Base-by-base conservation (phyloP, 2,888 invertebrate species). In the Tenodera sinensis region DNA sequence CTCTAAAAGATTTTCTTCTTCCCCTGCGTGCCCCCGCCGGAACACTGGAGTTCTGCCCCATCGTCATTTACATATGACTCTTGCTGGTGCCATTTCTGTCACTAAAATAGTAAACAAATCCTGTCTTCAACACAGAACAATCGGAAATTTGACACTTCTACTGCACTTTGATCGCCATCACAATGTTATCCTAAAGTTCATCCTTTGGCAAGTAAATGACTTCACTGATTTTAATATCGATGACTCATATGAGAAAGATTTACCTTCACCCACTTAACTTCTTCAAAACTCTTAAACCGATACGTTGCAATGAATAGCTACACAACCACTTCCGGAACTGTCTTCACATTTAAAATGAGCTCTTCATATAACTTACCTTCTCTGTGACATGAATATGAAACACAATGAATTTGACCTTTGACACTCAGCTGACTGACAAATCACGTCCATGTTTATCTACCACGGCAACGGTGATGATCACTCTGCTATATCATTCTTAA, bases 11-110 rank as follows among this genome's bases (percentile, higher is more conserved):
- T 91, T 93, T 93, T 90, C 93, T 92, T 34, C 93, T 91, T 47
- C 92, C 92, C 90, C 92, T 91, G 84, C 92, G 92, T 42, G 93
- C 83, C 20, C 90, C 90, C 81, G 82, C 34, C 28, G 85, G 92
- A 89, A 93, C 91, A 90, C 93, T 93, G 85, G 93, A 91, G 87
- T 90, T 91, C 91, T 94, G 93, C 47, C 93, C 94, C 93, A 94
- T 94, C 34, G 27, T 87, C 83, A 87, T 42, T 87, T 83, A 87
- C 25, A 87, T 4, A 34, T 83, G 15, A 14, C n/a, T n/a, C 30
- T n/a, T n/a, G 81, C 86, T 9, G 14, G 27, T 83, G 83, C 20
- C 87, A 87, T 83, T 82, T 82, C 27, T 83, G n/a, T 82, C 27
- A 15, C 82, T 54, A 28, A 82, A 85, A 81, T 84, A 71, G 54